Conservation (phyloP, 1,140 invertebrate species). For the Musca vetustissima region DNA sequence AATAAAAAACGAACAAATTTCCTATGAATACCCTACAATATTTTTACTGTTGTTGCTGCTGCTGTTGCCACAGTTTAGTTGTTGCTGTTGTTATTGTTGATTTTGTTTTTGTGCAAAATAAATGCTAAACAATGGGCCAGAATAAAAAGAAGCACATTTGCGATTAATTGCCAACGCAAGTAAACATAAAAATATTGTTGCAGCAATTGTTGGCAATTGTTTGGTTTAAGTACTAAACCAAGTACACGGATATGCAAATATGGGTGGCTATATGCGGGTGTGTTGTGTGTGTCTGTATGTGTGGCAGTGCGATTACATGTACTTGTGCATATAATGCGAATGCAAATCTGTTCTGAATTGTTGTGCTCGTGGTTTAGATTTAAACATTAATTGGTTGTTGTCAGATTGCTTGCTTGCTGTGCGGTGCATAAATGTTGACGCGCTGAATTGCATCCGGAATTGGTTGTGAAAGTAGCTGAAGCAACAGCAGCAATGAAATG, state of each 20-base stretch:
- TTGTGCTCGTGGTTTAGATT: too few relatives aligned
- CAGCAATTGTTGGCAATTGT: constrained; percentile 24
- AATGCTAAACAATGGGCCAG: constrained; percentile 28
- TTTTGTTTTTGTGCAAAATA: neutral
- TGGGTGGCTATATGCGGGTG: neutral
- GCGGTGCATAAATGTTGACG: neutral
- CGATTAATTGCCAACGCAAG: constrained; percentile 33
- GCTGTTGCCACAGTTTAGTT: neutral
- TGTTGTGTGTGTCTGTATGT: constrained; percentile 9
- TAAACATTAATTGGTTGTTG: too few relatives aligned
- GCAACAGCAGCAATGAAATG: too few relatives aligned
- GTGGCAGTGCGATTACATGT: neutral
- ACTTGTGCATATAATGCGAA: too few relatives aligned
- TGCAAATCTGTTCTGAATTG: too few relatives aligned
- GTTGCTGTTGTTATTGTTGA: neutral
- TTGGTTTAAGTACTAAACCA: constrained; percentile 18
- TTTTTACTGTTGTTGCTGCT: constrained; percentile 10
- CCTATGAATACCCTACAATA: too few relatives aligned
- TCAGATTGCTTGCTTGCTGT: too few relatives aligned
- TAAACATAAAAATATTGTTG: constrained; percentile 32
- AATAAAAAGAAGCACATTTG: constrained; percentile 27
- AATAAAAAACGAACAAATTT: neutral
- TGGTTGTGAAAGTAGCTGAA: neutral
- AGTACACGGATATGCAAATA: neutral
- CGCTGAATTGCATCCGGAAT: constrained; percentile 36